Conservation (phyloP, 2,888 invertebrate species). For the Scrobipalpa costella region DNA sequence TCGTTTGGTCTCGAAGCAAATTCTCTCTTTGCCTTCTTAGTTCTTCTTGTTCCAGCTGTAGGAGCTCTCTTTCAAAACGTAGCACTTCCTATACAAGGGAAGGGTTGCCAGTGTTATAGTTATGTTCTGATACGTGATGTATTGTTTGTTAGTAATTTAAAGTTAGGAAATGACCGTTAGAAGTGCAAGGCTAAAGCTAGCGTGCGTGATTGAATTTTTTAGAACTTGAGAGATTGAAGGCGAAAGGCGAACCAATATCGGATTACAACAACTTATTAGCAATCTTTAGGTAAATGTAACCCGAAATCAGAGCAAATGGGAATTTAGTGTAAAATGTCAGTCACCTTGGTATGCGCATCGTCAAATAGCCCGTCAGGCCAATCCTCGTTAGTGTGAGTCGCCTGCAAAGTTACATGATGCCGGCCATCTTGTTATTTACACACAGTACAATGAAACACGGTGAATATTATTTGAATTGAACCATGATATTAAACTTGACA, state of each 20-base stretch:
- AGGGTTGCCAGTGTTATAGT: constrained; percentile 26
- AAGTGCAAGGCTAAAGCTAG: constrained; percentile 48
- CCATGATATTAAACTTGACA: constrained; percentile 40
- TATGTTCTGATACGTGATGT: constrained; percentile 17
- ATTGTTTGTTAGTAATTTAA: constrained; percentile 21
- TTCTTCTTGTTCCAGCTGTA: constrained; percentile 90
- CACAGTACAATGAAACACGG: constrained; percentile 45
- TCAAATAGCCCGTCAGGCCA: constrained; percentile 73
- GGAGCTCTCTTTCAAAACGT: constrained; percentile 88
- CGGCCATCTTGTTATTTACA: constrained; percentile 75
- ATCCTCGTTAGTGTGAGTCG: constrained; percentile 70
- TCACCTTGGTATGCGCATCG: constrained; percentile 78
- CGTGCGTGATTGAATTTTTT: constrained; percentile 39
- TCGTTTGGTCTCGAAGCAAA: constrained; percentile 84
- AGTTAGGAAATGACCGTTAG: constrained; percentile 31
- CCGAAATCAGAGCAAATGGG: constrained; percentile 28
- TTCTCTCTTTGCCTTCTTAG: constrained; percentile 87
- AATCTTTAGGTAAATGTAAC: constrained; percentile 29
- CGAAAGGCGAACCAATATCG: neutral
- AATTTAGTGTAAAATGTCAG: constrained; percentile 44
- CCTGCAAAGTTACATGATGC: constrained; percentile 64
- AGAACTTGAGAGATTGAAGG: neutral
- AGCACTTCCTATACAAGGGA: constrained; percentile 82
- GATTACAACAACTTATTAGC: neutral
- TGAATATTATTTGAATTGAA: constrained; percentile 41